A percentile compares a stretch with the other conserved stretches of the same genome.
Conservation (phyloP, 2,797 vertebrate species). For the Salarias fasciatus region DNA sequence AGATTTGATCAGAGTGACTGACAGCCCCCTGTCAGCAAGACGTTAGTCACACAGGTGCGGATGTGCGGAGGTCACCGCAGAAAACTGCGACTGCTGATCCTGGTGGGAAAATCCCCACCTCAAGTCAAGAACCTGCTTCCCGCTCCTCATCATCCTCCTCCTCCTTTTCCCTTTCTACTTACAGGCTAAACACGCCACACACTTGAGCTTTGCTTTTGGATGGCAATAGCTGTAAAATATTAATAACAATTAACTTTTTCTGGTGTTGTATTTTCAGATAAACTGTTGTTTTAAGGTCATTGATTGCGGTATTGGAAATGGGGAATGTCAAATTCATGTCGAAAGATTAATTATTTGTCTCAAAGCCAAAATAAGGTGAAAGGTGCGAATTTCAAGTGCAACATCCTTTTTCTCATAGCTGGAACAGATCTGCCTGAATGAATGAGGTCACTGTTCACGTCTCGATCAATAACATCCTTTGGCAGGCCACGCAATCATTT, state of each 20-base stretch:
- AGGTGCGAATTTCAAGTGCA: too few relatives aligned
- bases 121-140: conserved; percentile 53
- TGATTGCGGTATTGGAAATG: too few relatives aligned
- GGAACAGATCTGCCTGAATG: too few relatives aligned
- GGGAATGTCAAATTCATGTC: too few relatives aligned
- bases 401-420: too few relatives aligned
- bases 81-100: conserved; percentile 34
- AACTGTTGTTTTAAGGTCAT: too few relatives aligned
- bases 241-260: too few relatives aligned
- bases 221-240: conserved; percentile 14
- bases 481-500: background rate
- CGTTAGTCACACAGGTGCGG: conserved; percentile 45
- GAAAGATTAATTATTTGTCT: too few relatives aligned
- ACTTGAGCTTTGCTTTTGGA: conserved; percentile 7
- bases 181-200: conserved; percentile 43
- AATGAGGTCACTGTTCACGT: too few relatives aligned
- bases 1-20: conserved; percentile 15
- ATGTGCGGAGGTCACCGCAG: background rate
- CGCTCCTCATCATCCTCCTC: conserved; percentile 13
- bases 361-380: too few relatives aligned
- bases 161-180: conserved; percentile 21
- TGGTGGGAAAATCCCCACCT: conserved; percentile 75
- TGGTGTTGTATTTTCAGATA: too few relatives aligned
- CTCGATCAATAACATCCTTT: too few relatives aligned
- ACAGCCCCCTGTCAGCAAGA: conserved; percentile 35